Base-by-base conservation (phyloP, 2,113 vertebrate genomes). In the Toxostoma redivivum region DNA sequence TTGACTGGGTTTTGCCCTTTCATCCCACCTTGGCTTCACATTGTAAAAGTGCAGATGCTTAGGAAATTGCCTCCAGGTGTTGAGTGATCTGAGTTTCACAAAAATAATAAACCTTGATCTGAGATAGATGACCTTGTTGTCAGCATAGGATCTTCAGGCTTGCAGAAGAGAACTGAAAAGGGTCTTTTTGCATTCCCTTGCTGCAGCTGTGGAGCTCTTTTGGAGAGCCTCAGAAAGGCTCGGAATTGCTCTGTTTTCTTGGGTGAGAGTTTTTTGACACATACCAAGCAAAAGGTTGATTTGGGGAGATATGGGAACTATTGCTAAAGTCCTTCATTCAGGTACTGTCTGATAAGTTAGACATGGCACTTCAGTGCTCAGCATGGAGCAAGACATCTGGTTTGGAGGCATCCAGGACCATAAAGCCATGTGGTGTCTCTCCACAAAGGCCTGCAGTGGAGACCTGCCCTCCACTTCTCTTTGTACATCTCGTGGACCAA, bases 21-120 rank as follows among this genome's bases (percentile, higher is more conserved):
- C 54, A 84, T 95, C 88, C 90, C 73, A 94, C 86, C 66, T 93
- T 92, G 66, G 58, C 57, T 95, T 87, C 88, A 89, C 72, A 53
- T 94, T 95, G 95, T 94, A 91, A 97, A 96, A 95, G 79, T 93
- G 88, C 96, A 96, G 86, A 96, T 92, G 91, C 92, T 94, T 82
- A 94, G 91, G 95, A 96, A 96, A 97, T 97, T 96, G 94, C 77
- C 66, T 96, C 77, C 91, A 95, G 92, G 90, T 93, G 88, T 77
- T 91, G 82, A 85, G 94, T 92, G 92, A 95, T 94, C 50, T 8
- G 65, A 91, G 61, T 82, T 93, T 88, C 86, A 94, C 80, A 84
- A 88, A 95, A 93, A 94, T 89, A 96, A 94, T 87, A 96, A 95
- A 94, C 77, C 66, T 94, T 88, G 48, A 73, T 92, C 79, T 70